phyloP scores from a whole-genome alignment of 2,797 vertebrate species.

The Platyrinchus mystaceus region DNA sequence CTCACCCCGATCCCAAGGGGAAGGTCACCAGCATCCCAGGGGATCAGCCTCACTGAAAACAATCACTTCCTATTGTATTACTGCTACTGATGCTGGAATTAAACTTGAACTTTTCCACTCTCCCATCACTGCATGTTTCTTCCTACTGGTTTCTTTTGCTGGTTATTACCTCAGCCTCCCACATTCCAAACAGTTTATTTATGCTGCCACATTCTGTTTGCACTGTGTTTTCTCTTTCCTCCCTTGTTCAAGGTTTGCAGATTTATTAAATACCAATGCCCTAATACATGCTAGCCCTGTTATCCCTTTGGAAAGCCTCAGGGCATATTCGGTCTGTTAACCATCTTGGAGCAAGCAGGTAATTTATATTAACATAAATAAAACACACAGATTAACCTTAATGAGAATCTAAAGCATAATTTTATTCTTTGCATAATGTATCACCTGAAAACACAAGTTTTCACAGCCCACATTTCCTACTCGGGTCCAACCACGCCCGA shows the following conservation, averaged over 20 bases:
- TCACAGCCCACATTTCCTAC: neutral
- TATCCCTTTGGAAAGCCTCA: neutral
- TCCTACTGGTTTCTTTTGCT: neutral
- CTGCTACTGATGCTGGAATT: neutral
- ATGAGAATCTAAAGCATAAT: neutral
- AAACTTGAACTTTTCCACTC: neutral
- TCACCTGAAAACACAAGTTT: neutral
- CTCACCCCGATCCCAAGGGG: neutral
- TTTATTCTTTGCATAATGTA: neutral
- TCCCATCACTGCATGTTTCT: fast-evolving
- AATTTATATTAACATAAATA: constrained; percentile 33
- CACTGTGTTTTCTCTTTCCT: neutral
- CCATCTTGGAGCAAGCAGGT: constrained; percentile 6
- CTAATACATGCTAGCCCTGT: neutral
- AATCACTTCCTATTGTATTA: fast-evolving
- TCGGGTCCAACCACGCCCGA: neutral
- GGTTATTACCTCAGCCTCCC: neutral
- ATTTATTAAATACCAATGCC: constrained; percentile 7
- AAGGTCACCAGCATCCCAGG: neutral
- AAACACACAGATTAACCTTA: neutral
- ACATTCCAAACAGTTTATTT: neutral
- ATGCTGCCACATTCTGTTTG: neutral
- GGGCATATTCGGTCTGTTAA: constrained; percentile 16
- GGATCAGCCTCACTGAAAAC: neutral
- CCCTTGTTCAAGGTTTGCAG: neutral